phyloP scores from a whole-genome alignment of 2,113 vertebrate genomes.

The Bubo scandiacus region DNA sequence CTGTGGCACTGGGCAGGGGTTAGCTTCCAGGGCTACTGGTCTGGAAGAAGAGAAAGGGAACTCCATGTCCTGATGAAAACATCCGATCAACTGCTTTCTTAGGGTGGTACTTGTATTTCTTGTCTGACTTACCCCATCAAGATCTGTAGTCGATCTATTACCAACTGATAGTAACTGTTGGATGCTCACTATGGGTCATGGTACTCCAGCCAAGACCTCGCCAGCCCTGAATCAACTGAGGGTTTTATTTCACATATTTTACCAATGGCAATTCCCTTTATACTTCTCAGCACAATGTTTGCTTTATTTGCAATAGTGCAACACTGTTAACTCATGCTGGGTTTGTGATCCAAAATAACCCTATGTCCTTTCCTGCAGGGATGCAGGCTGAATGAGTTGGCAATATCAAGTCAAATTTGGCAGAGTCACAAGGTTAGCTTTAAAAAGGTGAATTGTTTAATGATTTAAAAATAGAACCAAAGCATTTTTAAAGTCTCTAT shows the following conservation, averaged over 20 bases:
- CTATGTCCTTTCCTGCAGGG: accelerated
- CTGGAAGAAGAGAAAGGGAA: not conserved
- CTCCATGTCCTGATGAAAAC: not conserved
- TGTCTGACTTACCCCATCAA: not conserved
- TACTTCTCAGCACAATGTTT: not conserved
- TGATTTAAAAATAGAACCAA: not conserved
- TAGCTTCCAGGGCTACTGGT: not conserved
- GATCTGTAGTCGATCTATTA: accelerated
- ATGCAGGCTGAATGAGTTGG: not conserved
- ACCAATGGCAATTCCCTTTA: not conserved
- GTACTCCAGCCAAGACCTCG: not conserved
- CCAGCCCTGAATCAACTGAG: not conserved
- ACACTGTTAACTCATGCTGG: not conserved
- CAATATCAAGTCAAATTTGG: not conserved
- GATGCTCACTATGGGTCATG: not conserved
- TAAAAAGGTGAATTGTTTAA: not conserved
- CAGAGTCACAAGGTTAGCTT: not conserved
- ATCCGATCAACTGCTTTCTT: not conserved
- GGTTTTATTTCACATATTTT: not conserved
- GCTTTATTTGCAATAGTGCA: conserved; percentile 8
- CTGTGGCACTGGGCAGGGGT: not conserved
- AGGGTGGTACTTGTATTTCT: not conserved
- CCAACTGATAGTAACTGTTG: not conserved
- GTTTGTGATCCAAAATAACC: not conserved
- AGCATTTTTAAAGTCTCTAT: not conserved